Evolutionary conservation across 2,113 vertebrate species (phyloP), one percentile per base, ranked within the genome.

Genomic region (Callipepla squamata): DNA sequence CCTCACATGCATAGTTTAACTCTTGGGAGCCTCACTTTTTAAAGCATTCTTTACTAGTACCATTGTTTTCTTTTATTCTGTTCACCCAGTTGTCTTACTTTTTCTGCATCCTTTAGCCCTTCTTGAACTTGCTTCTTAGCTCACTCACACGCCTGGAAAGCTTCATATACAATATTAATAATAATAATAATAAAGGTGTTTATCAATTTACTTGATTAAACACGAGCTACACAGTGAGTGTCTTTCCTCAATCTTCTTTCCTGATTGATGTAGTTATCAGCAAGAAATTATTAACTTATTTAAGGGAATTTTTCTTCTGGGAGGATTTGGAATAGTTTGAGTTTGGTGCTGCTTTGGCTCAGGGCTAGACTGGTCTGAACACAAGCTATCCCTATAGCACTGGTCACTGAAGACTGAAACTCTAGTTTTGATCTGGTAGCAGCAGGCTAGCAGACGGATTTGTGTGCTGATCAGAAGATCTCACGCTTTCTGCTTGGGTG

Each of bases 341-440:
- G 16, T 53, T 68, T 3, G 6, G 45, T 62, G 19, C 23, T 62
- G 28, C 0, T 2, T 53, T 76, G 38, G 25, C 19, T 80, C 34
- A 42, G 53, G 38, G 20, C 12, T 53, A 25, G 50, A 15, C 50
- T 13, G 10, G 38, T n/a, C 32, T 32, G 69, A 44, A 19, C 28
- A 9, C 10, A 38, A 32, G 5, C 14, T 17, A 11, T 44, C 15
- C 53, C 38, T 2, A 0, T 16, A 23, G 4, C 0, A 2, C 53
- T 18, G n/a, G 13, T 38, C 9, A 26, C 83, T 1, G 3, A 53
- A 69, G 44, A 44, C 6, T 0, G 13, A 80, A 87, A 53, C 70
- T 11, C n/a, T 38, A 19, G 0, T 61, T 92, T 72, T 53, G 40
- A 16, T 22, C 65, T 1, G 0, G 78, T 68, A 2, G 18, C 66